Base-by-base conservation (phyloP, 2,888 invertebrate species). In the Bedellia somnulentella region DNA sequence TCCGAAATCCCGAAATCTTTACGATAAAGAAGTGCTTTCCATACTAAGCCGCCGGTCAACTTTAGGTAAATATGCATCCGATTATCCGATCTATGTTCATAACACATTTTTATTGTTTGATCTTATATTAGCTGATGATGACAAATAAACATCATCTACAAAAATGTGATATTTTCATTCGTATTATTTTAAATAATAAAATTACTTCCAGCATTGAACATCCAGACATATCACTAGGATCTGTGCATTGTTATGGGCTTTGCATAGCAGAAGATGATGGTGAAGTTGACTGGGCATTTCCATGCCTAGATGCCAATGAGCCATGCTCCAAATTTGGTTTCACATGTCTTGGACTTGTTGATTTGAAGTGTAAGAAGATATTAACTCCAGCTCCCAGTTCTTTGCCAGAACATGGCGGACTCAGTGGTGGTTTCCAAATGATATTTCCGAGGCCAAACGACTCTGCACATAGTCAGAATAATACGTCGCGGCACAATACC, bases 221-320 rank as follows among this genome's bases (percentile, higher is more conserved):
- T 52, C 82, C 83, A 4, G 82, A 84, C 36, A 67, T 82, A 44
- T 56, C 64, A 12, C 70, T 86, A 27, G 81, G 83, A 44, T 80
- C 83, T 21, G 80, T 85, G 11, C 73, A 79, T 31, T 81, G 85
- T 48, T 96, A 93, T 57, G 91, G 92, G 24, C 79, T 97, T 32
- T 93, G 90, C 53, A 93, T 97, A 57, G 94, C 93, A 15, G 97
- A 97, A 66, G 96, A 97, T 49, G 94, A 95, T 53, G 97, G 96
- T 2, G 95, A 95, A 67, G 89, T 93, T 2, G 94, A 94, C 60
- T 82, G 83, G 64, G 96, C 94, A 45, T 95, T 98, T 55, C 95
- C 96, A 1, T 88, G 89, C 43, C 75, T 98, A 8, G 94, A 95
- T 53, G 80, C 87, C 9, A 82, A 83, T 36, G 96, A 97, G 62